phyloP scores from a whole-genome alignment of 2,113 vertebrate species.

The Equus przewalskii region DNA sequence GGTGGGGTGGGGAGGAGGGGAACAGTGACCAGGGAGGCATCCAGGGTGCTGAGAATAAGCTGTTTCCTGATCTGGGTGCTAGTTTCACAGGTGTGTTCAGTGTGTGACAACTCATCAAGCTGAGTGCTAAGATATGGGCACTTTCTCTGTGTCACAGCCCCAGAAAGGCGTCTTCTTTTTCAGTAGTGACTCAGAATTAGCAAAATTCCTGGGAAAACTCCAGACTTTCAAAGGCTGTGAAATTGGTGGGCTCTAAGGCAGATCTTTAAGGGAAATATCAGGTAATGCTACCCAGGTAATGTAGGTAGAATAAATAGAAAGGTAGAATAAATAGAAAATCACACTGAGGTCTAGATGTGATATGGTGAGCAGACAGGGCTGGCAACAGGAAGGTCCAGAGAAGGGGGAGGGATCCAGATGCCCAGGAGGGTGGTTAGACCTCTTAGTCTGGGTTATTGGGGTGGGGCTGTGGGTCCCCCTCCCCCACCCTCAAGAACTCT shows the following conservation, averaged over 20 bases:
- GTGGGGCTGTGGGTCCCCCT: too few species aligned
- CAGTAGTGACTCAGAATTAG: not conserved
- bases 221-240: not conserved
- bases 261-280: not conserved
- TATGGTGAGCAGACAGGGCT: not conserved
- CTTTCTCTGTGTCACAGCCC: not conserved
- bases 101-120: not conserved
- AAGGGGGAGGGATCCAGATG: not conserved
- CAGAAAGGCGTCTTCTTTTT: not conserved
- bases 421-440: not conserved
- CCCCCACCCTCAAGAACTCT: not conserved
- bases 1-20: not conserved
- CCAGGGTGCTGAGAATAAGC: not conserved
- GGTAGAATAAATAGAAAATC: not conserved
- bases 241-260: not conserved
- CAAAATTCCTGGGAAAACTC: not conserved
- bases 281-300: not conserved
- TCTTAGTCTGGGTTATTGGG: not conserved
- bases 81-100: not conserved
- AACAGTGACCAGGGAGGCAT: not conserved
- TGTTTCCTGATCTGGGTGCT: not conserved
- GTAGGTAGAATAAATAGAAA: not conserved
- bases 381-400: not conserved
- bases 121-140: not conserved
- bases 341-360: not conserved